A percentile compares a stretch with the other conserved stretches of the same genome.
These are phyloP conservation scores for Campopleginae sp. DNA, from an alignment of 2,888 invertebrate species.

Conservation along the genomic window DNA sequence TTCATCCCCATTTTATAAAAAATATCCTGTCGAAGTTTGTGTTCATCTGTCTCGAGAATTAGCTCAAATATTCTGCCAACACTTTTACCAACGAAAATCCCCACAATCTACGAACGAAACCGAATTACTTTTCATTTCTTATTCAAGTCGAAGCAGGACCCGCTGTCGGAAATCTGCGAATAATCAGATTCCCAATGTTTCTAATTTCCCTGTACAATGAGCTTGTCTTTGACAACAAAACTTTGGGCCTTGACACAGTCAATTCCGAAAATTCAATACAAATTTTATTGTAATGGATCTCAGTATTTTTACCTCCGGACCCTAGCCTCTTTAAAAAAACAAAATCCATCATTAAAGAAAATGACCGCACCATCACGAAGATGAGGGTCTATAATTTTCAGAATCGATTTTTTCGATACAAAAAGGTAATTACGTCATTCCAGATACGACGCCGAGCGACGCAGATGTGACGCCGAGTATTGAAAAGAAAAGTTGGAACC, in stretches of 20 bases:
- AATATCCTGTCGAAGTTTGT: slow-evolving; percentile 1
- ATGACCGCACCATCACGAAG: no score
- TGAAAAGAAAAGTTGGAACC: no score
- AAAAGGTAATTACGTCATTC: no score
- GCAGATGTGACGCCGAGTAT: no score
- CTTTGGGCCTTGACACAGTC: neutral
- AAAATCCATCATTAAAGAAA: no score
- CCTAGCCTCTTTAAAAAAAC: no score
- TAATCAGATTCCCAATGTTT: neutral
- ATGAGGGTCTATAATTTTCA: no score
- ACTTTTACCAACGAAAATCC: slow-evolving; percentile 8
- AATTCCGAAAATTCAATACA: neutral
- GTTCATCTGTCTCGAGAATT: slow-evolving; percentile 32
- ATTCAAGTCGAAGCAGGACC: neutral
- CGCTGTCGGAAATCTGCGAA: neutral
- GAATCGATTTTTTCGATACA: no score
- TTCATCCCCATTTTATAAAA: neutral
- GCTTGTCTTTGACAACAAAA: neutral
- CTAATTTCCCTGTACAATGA: neutral
- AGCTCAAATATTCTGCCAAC: slow-evolving; percentile 38
- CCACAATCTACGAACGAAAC: neutral
- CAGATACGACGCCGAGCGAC: no score
- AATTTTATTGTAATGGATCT: neutral
- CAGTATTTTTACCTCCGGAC: neutral
- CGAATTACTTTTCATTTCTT: neutral